These are phyloP conservation scores for Murina feae DNA, from an alignment of 2,113 vertebrate species.

Conservation along the genomic window DNA sequence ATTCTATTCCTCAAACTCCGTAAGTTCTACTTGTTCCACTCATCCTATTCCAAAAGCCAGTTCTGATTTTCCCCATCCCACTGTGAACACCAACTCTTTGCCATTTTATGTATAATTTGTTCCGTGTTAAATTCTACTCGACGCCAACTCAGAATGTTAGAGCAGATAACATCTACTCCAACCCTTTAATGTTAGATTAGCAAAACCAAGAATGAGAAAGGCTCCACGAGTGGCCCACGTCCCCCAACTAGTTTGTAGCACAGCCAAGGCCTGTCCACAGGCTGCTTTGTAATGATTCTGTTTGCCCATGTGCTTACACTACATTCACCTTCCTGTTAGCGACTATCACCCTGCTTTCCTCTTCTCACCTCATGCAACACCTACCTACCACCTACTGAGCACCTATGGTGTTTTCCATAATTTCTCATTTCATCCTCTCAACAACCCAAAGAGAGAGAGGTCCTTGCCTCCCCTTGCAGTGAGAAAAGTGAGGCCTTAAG, in stretches of 20 bases:
- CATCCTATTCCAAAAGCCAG: not conserved
- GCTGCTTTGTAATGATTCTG: not conserved
- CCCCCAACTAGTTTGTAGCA: not conserved
- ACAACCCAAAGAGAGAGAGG: not conserved
- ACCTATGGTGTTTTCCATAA: not conserved
- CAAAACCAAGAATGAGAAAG: conserved; percentile 48
- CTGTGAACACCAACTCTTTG: not conserved
- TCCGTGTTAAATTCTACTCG: not conserved
- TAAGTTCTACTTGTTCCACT: not conserved
- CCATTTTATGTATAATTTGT: not conserved
- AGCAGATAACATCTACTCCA: not conserved
- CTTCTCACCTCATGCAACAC: not conserved
- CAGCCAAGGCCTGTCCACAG: not conserved
- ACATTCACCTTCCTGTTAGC: not conserved
- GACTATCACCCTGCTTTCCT: not conserved
- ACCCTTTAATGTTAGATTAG: conserved; percentile 49
- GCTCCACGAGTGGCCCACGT: not conserved
- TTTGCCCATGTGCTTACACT: not conserved
- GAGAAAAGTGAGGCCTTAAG: not conserved
- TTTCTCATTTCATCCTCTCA: conserved; percentile 34
- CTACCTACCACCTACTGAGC: not conserved
- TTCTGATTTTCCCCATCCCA: conserved; percentile 12
- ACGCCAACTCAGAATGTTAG: conserved; percentile 9
- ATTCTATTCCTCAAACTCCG: conserved; percentile 12
- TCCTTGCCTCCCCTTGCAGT: not conserved